These are phyloP conservation scores for Alloscopus bannaensis DNA, from an alignment of 2,888 invertebrate genomes.

Conservation along the genomic window DNA sequence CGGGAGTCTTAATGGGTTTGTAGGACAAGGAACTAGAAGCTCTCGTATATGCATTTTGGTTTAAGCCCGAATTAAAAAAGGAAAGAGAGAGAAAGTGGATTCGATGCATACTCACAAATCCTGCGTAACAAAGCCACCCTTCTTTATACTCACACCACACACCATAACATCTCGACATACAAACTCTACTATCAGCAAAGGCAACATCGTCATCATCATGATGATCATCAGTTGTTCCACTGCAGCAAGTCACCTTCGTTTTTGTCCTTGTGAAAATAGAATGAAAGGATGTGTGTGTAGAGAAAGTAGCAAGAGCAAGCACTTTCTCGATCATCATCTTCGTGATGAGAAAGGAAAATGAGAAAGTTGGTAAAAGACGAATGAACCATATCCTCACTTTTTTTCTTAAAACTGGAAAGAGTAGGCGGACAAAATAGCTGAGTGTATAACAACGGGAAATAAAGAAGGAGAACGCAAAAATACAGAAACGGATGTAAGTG, in stretches of 20 bases:
- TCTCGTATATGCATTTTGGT: too few relatives aligned
- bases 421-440: neutral
- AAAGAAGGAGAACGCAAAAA: neutral
- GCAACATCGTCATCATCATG: conserved; percentile 34
- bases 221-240: conserved; percentile 6
- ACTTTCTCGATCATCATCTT: conserved; percentile 39
- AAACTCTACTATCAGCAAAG: conserved; percentile 13
- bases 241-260: conserved; percentile 27
- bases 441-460: neutral
- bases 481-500: conserved; percentile 2
- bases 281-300: conserved; percentile 16
- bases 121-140: neutral
- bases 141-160: conserved; percentile 1
- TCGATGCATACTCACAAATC: conserved; percentile 5
- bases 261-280: conserved; percentile 15
- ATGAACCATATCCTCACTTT: conserved; percentile 30
- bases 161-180: too few relatives aligned
- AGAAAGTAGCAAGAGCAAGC: conserved; percentile 24
- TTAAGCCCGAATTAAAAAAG: too few relatives aligned
- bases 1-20: conserved; percentile 15
- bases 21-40: too few relatives aligned
- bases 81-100: conserved; percentile 10
- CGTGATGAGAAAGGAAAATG: conserved; percentile 53
- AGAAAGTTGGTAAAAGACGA: conserved; percentile 32
- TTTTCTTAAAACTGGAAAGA: neutral